phyloP scores from a whole-genome alignment of 2,797 vertebrate genomes.

The Hirundo rustica region DNA sequence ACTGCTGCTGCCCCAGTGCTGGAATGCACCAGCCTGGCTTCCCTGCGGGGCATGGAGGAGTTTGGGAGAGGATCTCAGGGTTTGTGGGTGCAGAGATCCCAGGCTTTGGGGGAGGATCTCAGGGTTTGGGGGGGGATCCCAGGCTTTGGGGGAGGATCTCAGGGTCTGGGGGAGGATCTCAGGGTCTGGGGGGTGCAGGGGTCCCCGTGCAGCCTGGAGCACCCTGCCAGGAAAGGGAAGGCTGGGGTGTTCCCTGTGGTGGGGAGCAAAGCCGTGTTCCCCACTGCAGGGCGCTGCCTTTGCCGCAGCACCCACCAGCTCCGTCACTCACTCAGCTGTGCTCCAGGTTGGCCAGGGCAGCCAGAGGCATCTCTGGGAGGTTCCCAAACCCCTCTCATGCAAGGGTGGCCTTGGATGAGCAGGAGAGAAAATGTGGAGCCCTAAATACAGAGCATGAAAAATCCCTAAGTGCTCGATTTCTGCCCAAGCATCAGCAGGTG shows the following conservation, averaged over 20 bases:
- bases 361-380: constrained; percentile 6
- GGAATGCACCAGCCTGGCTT: not conserved
- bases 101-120: too few species aligned
- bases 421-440: not conserved
- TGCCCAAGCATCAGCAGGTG: not conserved
- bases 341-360: not conserved
- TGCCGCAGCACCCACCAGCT: rapidly evolving
- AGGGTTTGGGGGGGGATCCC: too few species aligned
- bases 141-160: too few species aligned
- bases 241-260: rapidly evolving
- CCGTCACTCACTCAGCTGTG: not conserved
- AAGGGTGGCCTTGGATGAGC: constrained; percentile 21
- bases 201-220: not conserved
- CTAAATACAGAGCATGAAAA: not conserved
- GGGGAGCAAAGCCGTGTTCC: not conserved
- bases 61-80: too few species aligned
- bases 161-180: too few species aligned
- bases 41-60: not conserved
- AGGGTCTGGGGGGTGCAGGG: not conserved
- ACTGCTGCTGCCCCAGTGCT: not conserved
- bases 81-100: too few species aligned
- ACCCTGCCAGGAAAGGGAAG: not conserved
- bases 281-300: not conserved
- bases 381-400: not conserved
- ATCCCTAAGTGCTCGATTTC: rapidly evolving